Percentiles rank a stretch among this genome's conserved stretches.
These are phyloP conservation scores for Platyscapa corneri DNA, from an alignment of 1,140 invertebrate species.

Conservation along the genomic window DNA sequence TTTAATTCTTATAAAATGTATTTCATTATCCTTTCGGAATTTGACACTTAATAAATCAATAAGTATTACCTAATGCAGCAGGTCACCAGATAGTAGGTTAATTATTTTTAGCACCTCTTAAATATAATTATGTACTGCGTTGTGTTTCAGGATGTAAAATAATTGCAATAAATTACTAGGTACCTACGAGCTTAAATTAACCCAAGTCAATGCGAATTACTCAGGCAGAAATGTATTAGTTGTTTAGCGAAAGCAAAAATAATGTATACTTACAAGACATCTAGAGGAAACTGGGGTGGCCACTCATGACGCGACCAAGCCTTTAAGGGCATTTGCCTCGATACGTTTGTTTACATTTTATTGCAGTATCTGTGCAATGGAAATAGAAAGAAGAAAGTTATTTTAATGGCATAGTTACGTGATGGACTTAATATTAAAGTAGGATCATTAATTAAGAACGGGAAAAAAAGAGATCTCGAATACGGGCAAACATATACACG, in stretches of 20 bases:
- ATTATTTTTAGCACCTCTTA: constrained; percentile 12
- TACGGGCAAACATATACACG: not conserved
- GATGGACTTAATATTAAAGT: not conserved
- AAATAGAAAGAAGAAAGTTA: not conserved
- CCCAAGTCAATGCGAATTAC: not conserved
- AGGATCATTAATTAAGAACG: not conserved
- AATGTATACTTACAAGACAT: constrained; percentile 67
- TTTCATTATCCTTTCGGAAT: not conserved
- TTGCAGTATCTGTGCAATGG: not conserved
- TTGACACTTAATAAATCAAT: too few relatives aligned
- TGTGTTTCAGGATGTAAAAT: constrained; percentile 10
- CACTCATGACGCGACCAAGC: constrained; percentile 69
- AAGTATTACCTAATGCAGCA: too few relatives aligned
- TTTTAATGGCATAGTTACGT: not conserved
- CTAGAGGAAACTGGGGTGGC: constrained; percentile 67
- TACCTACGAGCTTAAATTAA: too few relatives aligned
- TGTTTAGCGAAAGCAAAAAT: not conserved
- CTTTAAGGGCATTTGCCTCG: constrained; percentile 65
- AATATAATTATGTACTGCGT: not conserved
- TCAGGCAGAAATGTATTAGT: not conserved
- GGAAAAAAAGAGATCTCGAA: not conserved
- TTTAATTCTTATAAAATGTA: not conserved
- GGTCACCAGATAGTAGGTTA: constrained; percentile 1
- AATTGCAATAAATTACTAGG: constrained; percentile 12
- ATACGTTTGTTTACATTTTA: constrained; percentile 47